These are phyloP conservation scores for Tethea ocularis DNA, from an alignment of 2,888 invertebrate species.

Conservation along the genomic window DNA sequence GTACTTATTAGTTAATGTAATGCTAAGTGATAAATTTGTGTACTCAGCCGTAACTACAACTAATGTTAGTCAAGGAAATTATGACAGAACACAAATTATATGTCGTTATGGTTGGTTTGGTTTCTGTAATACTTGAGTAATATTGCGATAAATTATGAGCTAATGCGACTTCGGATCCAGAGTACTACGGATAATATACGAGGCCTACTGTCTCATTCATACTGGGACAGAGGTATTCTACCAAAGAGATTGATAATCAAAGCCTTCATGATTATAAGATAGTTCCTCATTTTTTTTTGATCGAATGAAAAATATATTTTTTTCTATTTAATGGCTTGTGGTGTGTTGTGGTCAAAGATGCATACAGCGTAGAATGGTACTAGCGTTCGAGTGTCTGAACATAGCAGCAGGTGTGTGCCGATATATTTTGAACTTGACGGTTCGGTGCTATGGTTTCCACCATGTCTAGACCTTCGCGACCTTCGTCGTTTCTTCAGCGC, in stretches of 20 bases:
- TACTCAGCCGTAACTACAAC: neutral
- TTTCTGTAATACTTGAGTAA: conserved; percentile 5
- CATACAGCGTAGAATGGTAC: too few species aligned
- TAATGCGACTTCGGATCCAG: neutral
- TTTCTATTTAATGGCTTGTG: too few species aligned
- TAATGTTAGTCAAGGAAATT: conserved; percentile 1
- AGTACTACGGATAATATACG: conserved; percentile 3
- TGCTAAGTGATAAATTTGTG: neutral
- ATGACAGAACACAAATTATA: conserved; percentile 1
- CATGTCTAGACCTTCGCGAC: too few species aligned
- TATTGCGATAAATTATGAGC: conserved; percentile 4
- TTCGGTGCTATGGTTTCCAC: too few species aligned
- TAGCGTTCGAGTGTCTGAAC: too few species aligned
- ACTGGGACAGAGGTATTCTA: neutral
- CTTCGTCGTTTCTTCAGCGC: too few species aligned
- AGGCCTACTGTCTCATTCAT: neutral
- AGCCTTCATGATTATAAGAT: neutral
- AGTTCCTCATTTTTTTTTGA: too few species aligned
- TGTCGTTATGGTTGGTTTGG: conserved; percentile 1
- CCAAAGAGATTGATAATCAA: neutral
- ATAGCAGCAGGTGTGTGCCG: too few species aligned
- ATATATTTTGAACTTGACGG: too few species aligned
- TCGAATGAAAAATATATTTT: too few species aligned
- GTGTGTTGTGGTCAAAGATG: too few species aligned
- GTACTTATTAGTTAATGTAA: neutral